Conservation (phyloP, 2,113 vertebrate species). For the Circaetus cinerascens region DNA sequence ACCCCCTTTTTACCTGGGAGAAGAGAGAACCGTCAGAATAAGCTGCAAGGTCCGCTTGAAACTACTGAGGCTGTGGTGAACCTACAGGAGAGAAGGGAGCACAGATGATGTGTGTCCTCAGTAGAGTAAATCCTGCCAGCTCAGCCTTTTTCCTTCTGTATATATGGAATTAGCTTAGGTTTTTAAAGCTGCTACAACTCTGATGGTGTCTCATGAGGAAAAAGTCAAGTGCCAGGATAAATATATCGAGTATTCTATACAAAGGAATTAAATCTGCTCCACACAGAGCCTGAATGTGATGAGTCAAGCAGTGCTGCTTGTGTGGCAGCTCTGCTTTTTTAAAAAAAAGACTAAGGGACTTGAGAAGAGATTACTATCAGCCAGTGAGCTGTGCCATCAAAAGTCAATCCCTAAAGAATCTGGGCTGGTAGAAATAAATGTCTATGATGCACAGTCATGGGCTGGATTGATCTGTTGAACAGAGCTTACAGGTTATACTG, state of each 20-base stretch:
- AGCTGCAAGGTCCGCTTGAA: not conserved
- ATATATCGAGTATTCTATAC: conserved; percentile 37
- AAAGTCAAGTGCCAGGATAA: conserved; percentile 58
- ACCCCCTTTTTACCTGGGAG: not conserved
- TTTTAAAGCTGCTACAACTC: conserved; percentile 27
- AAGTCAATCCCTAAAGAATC: conserved; percentile 19
- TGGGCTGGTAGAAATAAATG: conserved; percentile 7
- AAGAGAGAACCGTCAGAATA: not conserved
- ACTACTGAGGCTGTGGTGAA: not conserved
- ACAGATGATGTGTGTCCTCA: not conserved
- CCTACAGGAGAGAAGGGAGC: not conserved
- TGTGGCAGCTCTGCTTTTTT: not conserved
- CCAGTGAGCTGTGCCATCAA: not conserved
- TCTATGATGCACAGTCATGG: not conserved
- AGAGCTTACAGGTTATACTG: not conserved
- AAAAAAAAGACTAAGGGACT: not conserved
- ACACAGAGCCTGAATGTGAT: conserved; percentile 17
- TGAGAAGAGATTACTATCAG: conserved; percentile 17
- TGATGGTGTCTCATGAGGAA: conserved; percentile 34
- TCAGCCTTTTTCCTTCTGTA: conserved; percentile 28
- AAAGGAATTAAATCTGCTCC: conserved; percentile 41
- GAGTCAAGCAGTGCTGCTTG: conserved; percentile 27
- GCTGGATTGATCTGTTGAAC: not conserved
- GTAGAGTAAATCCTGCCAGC: conserved; percentile 20
- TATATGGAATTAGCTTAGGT: conserved; percentile 33